These are phyloP conservation scores for Eptatretus burgeri DNA, from an alignment of 2,113 vertebrate genomes.

Conservation along the genomic window DNA sequence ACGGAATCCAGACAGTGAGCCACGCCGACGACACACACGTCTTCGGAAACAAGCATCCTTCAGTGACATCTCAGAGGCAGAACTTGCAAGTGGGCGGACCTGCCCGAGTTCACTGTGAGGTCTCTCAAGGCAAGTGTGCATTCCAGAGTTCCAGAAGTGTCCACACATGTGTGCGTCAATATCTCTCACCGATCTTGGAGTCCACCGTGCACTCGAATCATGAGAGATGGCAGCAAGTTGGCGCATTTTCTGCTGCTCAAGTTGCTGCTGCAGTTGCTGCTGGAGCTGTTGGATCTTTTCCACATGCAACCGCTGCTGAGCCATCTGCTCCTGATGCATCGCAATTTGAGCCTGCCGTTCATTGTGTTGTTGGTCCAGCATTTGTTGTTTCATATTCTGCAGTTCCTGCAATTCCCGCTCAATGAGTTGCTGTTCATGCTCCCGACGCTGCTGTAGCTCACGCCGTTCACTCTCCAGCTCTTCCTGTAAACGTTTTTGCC, in stretches of 20 bases:
- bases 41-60: slow-evolving; percentile 3
- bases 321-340: slow-evolving; percentile 73
- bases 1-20: neutral
- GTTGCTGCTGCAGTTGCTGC: slow-evolving; percentile 78
- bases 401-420: slow-evolving; percentile 82
- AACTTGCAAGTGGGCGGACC: neutral
- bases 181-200: slow-evolving; percentile 27
- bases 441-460: slow-evolving; percentile 64
- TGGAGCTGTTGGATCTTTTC: slow-evolving; percentile 91
- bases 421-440: slow-evolving; percentile 78
- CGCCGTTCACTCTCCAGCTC: slow-evolving; percentile 69
- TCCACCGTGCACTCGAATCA: neutral
- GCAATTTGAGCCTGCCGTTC: slow-evolving; percentile 72
- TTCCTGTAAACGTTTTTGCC: slow-evolving; percentile 63
- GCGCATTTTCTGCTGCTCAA: slow-evolving; percentile 72
- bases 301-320: slow-evolving; percentile 71
- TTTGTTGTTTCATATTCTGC: slow-evolving; percentile 86
- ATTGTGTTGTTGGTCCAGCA: slow-evolving; percentile 74
- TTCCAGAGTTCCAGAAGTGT: too few species aligned
- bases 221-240: neutral
- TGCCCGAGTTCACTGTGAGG: too few species aligned
- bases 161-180: slow-evolving; percentile 29
- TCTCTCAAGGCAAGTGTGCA: neutral
- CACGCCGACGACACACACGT: neutral
- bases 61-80: neutral